Evolutionary conservation across 2,888 invertebrate genomes (phyloP), one percentile per base, ranked within the genome.

Genomic region (Meganola albula): DNA sequence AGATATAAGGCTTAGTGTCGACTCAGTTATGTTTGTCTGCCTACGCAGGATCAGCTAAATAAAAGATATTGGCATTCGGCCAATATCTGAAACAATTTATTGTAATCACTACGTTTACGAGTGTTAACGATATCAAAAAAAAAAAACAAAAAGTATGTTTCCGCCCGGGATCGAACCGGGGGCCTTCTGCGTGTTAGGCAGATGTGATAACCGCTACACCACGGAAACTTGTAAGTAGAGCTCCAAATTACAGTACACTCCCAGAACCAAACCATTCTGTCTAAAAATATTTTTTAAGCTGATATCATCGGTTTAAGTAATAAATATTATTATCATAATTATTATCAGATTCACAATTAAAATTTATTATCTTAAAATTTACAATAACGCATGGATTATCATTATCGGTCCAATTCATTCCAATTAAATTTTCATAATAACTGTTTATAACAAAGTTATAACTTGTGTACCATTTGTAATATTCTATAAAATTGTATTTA

Each of bases 151-250:
- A 79, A 58, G 42, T 58, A 63, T 92, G 92, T 91, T 92, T 92
- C 90, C 91, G 92, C 92, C 92, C 92, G 92, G 92, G 92, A 91
- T 93, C 92, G 92, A 93, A 93, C 92, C 92, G 92, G 92, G 92
- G 92, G 90, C 92, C 93, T 93, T 92, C 92, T 92, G 92, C 92
- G 93, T 93, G 93, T 93, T 92, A 93, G 92, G 93, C 93, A 92
- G 92, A 92, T 92, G 93, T 93, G 92, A 93, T 93, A 93, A 93
- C 93, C 93, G 91, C 92, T 93, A 92, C 92, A 92, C 92, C 92
- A 92, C 92, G 55, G 52, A 52, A 52, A 52, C 52, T 34, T 44
- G 13, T 0, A 0, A 0, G 0, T 0, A 0, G 0, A 0, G 12
- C 0, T 11, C 0, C 11, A 49, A 7, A 35, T 53, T 0, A 16